Percentiles rank a stretch among this genome's conserved stretches.
phyloP scores from a whole-genome alignment of 1,140 invertebrate genomes.

The Ceratitis capitata region DNA sequence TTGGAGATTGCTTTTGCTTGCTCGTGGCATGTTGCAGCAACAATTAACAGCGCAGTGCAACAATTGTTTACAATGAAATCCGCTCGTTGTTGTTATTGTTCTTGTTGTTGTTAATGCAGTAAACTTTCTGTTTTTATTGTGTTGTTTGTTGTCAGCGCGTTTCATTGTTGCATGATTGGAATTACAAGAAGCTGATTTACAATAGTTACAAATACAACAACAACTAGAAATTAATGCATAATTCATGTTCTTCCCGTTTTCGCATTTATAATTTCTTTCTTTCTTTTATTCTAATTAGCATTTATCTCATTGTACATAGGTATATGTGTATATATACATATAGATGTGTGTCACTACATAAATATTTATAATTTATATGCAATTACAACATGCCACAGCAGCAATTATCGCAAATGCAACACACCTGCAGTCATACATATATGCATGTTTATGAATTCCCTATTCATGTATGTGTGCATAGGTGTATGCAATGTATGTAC shows the following conservation, averaged over 20 bases:
- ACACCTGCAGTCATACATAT: neutral
- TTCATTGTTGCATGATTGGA: neutral
- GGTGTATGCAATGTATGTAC: neutral
- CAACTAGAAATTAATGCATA: too few relatives aligned
- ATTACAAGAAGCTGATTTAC: neutral
- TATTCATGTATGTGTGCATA: neutral
- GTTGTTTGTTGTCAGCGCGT: neutral
- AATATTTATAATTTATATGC: neutral
- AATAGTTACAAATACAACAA: neutral
- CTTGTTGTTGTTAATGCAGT: neutral
- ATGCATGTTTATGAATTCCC: neutral
- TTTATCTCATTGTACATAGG: neutral
- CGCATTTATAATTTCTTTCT: too few relatives aligned
- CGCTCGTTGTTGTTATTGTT: neutral
- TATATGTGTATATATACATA: neutral
- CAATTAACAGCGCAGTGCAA: neutral
- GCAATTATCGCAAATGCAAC: neutral
- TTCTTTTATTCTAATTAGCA: neutral
- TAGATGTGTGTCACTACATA: neutral
- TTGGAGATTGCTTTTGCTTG: neutral
- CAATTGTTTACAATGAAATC: neutral
- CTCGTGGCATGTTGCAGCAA: neutral
- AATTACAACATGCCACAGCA: neutral
- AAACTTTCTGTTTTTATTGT: neutral
- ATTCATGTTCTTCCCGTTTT: neutral